Percentiles rank a stretch among this genome's conserved stretches.
phyloP scores from a whole-genome alignment of 2,888 invertebrate genomes.

The Nemotelus pantherinus region DNA sequence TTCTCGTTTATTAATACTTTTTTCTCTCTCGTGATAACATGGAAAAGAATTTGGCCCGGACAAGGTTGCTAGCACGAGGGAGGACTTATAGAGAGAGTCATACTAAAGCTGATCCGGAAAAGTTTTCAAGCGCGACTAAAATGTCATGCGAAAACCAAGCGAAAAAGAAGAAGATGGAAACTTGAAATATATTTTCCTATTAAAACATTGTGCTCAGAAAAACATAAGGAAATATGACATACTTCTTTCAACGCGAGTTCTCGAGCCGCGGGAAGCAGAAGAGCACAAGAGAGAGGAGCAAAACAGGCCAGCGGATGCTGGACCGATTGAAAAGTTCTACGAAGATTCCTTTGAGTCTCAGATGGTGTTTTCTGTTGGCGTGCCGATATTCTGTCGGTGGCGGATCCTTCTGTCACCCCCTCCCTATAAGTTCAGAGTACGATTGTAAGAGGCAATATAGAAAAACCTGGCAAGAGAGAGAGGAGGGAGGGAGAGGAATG shows the following conservation, averaged over 20 bases:
- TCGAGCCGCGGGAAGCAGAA: neutral
- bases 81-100: neutral
- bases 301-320: conserved; percentile 11
- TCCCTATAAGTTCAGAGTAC: too few relatives aligned
- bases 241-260: conserved; percentile 3
- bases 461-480: too few relatives aligned
- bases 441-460: too few relatives aligned
- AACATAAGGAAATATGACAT: conserved; percentile 23
- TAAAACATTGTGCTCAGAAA: conserved; percentile 2
- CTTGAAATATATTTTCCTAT: conserved; percentile 5
- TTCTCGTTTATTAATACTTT: conserved; percentile 32
- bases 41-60: neutral
- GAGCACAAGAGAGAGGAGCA: neutral
- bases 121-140: neutral
- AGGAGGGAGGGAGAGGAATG: too few relatives aligned
- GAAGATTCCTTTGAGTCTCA: neutral
- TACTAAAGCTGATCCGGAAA: neutral
- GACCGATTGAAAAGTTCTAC: conserved; percentile 22
- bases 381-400: neutral
- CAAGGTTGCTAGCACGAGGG: conserved; percentile 1
- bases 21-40: neutral
- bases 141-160: neutral
- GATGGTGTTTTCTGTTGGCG: neutral
- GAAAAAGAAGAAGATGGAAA: neutral
- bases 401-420: too few relatives aligned